Base-by-base conservation (phyloP, 1,140 invertebrate species). In the Cardiocondyla obscurior region DNA sequence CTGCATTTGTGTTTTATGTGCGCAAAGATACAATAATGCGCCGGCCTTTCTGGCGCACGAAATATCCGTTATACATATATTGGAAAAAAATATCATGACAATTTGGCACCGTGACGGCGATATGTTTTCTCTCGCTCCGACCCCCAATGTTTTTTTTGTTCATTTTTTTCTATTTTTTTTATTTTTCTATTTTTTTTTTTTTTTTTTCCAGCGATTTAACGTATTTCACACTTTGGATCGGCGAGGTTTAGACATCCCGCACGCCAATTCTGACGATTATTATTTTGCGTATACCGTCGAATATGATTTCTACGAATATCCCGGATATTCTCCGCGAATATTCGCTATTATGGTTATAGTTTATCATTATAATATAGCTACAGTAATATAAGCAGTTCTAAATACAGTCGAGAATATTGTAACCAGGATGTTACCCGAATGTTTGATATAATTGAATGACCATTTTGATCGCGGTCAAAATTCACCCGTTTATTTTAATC, bases 21-120 rank as follows among this genome's bases (percentile, higher is more conserved):
- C 30, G 74, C 62, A 67, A 69, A 69, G 62, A 69, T 79, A 79
- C 49, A 79, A 79, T 79, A 79, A 79, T 79, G 74, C 62, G 62
- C 58, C 46, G 22, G 22, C 33, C 62, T 79, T 69, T 55, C 33
- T 22, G 44, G 74, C 62, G 4, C 33, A 55, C 46, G 62, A 51
- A 65, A 79, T 77, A 51, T 77, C 62, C 46, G 74, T 79, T 67
- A 79, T 53, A 69, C 53, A 69, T 79, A 69, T 69, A 69, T 79
- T 51, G 62, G 62, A 69, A 79, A 79, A 79, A 76, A 79, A 79
- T 79, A 79, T 67, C 60, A 67, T 69, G 74, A 79, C 74, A 79
- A 79, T 79, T 79, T 79, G 53, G 74, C 74, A 33, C 44, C 46
- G 67, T 77, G 74, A 77, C 60, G 46, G 44, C 74, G 74, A 77